phyloP scores from a whole-genome alignment of 2,888 invertebrate genomes.

The Acanthococcus lagerstroemiae region DNA sequence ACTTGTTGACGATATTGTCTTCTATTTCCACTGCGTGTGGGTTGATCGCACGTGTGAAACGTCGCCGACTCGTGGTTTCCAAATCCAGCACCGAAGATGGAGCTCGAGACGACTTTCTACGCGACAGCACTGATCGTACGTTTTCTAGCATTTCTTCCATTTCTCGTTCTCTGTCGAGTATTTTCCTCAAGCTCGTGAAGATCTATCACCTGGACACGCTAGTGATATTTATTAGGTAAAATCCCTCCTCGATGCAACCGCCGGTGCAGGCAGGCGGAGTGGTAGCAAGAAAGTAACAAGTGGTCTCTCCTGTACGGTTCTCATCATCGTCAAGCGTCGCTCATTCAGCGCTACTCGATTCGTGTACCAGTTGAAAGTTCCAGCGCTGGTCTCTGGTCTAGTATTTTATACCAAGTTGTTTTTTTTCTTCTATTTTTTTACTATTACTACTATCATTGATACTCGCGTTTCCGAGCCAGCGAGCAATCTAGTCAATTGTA shows the following conservation, averaged over 20 bases:
- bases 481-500: slow-evolving; percentile 17
- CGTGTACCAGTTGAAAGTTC: slow-evolving; percentile 21
- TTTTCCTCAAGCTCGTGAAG: too few species aligned
- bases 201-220: too few species aligned
- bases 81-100: too few species aligned
- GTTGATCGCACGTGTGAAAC: too few species aligned
- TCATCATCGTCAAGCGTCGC: slow-evolving; percentile 4
- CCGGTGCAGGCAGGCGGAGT: background rate
- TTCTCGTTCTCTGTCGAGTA: too few species aligned
- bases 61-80: too few species aligned
- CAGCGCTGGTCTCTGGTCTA: background rate
- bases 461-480: slow-evolving; percentile 16
- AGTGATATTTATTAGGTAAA: background rate
- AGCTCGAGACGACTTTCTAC: too few species aligned
- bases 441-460: slow-evolving; percentile 1
- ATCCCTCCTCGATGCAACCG: background rate
- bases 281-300: slow-evolving; percentile 7
- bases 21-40: too few species aligned
- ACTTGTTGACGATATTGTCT: too few species aligned
- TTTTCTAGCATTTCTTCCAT: too few species aligned
- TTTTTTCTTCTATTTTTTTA: background rate
- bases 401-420: background rate
- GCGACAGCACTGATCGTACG: too few species aligned
- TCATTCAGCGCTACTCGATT: slow-evolving; percentile 19
- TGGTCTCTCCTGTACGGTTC: slow-evolving; percentile 3